Evolutionary conservation across 2,888 invertebrate species (phyloP).

Genomic region (Ophion costatus): DNA sequence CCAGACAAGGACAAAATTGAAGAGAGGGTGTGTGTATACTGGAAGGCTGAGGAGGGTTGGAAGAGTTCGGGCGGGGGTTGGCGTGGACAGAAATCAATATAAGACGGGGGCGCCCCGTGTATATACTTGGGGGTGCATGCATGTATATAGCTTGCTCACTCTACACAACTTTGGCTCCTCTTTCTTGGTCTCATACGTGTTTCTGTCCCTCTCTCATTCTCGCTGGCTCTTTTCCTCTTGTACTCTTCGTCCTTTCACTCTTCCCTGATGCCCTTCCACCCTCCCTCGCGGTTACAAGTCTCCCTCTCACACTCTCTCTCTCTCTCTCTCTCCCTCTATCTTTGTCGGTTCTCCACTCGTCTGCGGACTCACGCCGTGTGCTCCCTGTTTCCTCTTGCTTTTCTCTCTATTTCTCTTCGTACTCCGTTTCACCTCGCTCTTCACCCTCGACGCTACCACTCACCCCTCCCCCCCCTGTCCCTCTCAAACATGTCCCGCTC

Average conservation of each 20-base stretch:
- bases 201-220: constrained; percentile 45
- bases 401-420: constrained; percentile 42
- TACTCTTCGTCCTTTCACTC: constrained; percentile 26
- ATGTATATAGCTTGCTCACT: constrained; percentile 45
- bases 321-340: constrained; percentile 46
- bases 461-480: constrained; percentile 57
- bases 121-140: constrained; percentile 58
- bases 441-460: constrained; percentile 46
- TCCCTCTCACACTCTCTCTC: constrained; percentile 43
- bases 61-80: constrained; percentile 75
- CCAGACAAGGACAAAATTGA: constrained; percentile 56
- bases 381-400: constrained; percentile 64
- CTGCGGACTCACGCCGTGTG: constrained; percentile 60
- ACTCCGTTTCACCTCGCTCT: constrained; percentile 21
- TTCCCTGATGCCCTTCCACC: constrained; percentile 48
- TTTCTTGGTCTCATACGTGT: constrained; percentile 46
- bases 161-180: constrained; percentile 35
- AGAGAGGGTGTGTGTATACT: constrained; percentile 40
- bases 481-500: constrained; percentile 65
- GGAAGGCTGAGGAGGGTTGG: constrained; percentile 70
- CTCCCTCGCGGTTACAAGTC: constrained; percentile 47
- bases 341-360: constrained; percentile 28
- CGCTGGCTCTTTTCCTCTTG: constrained; percentile 9
- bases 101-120: constrained; percentile 81
- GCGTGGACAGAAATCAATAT: constrained; percentile 84